Evolutionary conservation across 1,140 invertebrate species (phyloP), one percentile per base, ranked within the genome.

Genomic region (Anastrepha ludens): DNA sequence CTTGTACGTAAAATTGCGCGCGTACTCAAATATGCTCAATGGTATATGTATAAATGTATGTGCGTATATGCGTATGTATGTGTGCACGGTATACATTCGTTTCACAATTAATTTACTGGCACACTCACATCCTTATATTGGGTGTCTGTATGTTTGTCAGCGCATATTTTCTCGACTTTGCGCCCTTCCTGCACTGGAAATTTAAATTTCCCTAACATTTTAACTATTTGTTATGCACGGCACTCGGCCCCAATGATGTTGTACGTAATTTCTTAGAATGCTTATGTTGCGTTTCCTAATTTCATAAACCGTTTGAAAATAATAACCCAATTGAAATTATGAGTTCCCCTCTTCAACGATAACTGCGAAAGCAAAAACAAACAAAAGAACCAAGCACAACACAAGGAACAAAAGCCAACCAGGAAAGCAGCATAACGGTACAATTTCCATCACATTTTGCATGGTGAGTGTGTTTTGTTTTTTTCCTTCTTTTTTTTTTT

Each of bases 261-360:
- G 29, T 67, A 11, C 74, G 74, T 55, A 81, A 58, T 81, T 55
- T 81, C 74, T 50, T 81, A 17, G 29, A 81, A 13, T 81, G 44
- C 47, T 55, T 50, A 29, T 55, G 9, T 17, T 58, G n/a, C n/a
- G 47, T 41, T 8, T 4, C 13, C 44, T 81, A n/a, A 81, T 55
- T 17, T 50, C 74, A 81, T 55, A 50, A 81, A 58, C 74, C 74
- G 47, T 29, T 81, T 81, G 6, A 55, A 55, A 81, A 55, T 50
- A 55, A 58, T 81, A 81, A 20, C 47, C 74, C 47, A 81, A 81
- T 55, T 81, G 74, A 81, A 81, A 81, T 81, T 55, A 55, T 55
- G 47, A 81, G 20, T 81, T 55, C 6, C 74, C 74, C 74, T 8
- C 47, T 41, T 17, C 47, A 81, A 58, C 8, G 17, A n/a, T 74